These are phyloP conservation scores for Bombus impatiens DNA, from an alignment of 1,140 invertebrate species.

Conservation along the genomic window DNA sequence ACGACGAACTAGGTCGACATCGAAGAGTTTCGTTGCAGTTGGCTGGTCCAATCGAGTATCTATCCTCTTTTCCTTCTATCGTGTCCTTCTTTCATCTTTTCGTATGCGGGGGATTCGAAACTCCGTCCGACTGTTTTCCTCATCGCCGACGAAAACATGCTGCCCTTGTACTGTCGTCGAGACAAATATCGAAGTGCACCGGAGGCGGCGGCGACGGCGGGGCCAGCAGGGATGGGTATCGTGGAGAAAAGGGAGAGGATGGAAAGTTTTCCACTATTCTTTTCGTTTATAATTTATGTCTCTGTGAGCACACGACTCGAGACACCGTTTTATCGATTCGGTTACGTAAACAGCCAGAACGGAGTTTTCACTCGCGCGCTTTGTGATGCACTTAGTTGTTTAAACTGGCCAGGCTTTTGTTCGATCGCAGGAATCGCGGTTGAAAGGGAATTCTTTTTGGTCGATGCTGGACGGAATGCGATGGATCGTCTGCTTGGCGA, in stretches of 20 bases:
- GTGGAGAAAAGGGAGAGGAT: neutral
- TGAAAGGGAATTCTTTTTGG: neutral
- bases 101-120: slow-evolving; percentile 59
- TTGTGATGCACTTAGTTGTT: slow-evolving; percentile 28
- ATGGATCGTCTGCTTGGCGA: neutral
- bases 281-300: slow-evolving; percentile 57
- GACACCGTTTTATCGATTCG: slow-evolving; percentile 44
- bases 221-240: neutral
- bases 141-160: slow-evolving; percentile 69
- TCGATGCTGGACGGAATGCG: neutral
- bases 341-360: slow-evolving; percentile 38
- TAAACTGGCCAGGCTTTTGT: slow-evolving; percentile 44
- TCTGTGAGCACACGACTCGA: slow-evolving; percentile 9
- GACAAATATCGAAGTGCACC: slow-evolving; percentile 61
- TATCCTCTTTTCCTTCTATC: slow-evolving; percentile 43
- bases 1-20: slow-evolving; percentile 70
- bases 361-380: slow-evolving; percentile 19
- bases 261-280: slow-evolving; percentile 51
- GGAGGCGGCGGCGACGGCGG: neutral
- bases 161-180: slow-evolving; percentile 69
- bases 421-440: slow-evolving; percentile 4
- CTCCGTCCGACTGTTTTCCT: slow-evolving; percentile 66
- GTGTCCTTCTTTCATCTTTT: slow-evolving; percentile 23
- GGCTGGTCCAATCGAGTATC: slow-evolving; percentile 55
- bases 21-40: slow-evolving; percentile 67